A percentile compares a stretch with the other conserved stretches of the same genome.
Evolutionary conservation across 2,888 invertebrate genomes (phyloP).

Genomic region (Doris montereyensis): DNA sequence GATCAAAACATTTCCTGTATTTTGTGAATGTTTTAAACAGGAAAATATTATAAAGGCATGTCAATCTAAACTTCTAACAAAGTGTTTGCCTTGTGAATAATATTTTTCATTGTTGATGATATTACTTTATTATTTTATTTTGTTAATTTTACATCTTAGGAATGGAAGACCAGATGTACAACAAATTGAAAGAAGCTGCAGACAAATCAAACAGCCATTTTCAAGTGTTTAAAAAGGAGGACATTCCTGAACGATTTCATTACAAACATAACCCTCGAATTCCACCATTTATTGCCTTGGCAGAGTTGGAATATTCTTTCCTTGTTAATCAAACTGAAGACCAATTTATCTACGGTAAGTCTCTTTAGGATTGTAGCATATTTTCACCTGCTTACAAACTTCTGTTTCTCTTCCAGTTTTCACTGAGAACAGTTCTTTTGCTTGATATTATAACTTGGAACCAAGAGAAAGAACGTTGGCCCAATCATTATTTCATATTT

Average conservation of each 20-base stretch:
- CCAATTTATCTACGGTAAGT: constrained; percentile 26
- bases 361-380: background rate
- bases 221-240: constrained; percentile 64
- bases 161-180: constrained; percentile 1
- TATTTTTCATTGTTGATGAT: constrained; percentile 55
- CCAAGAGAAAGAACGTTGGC: too few species aligned
- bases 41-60: too few species aligned
- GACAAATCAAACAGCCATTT: constrained; percentile 45
- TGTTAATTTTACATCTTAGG: background rate
- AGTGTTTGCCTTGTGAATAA: background rate
- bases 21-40: too few species aligned
- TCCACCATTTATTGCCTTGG: constrained; percentile 61
- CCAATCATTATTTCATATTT: too few species aligned
- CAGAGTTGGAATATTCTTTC: constrained; percentile 62
- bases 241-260: constrained; percentile 68
- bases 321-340: constrained; percentile 7
- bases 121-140: constrained; percentile 51
- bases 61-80: too few species aligned
- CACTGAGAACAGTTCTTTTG: too few species aligned
- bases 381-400: too few species aligned
- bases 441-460: too few species aligned
- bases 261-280: constrained; percentile 67
- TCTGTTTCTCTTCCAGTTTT: too few species aligned
- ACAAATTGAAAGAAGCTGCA: constrained; percentile 1
- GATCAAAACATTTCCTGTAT: too few species aligned